Percentiles rank a stretch among this genome's conserved stretches.
phyloP scores from a whole-genome alignment of 1,140 invertebrate species.

The Brachionus sp. region DNA sequence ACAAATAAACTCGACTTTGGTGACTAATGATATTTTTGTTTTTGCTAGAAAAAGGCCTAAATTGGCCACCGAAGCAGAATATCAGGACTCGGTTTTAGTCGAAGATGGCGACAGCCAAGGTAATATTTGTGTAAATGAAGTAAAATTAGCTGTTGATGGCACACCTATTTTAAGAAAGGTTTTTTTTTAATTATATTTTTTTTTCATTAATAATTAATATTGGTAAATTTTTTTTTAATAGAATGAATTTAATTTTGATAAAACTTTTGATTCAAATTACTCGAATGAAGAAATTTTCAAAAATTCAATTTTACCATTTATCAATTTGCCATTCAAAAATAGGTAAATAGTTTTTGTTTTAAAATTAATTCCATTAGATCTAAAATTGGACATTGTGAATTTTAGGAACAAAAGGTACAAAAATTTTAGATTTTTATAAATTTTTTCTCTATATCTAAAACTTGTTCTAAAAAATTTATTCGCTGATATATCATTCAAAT shows the following conservation, averaged over 20 bases:
- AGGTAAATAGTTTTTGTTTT: background rate
- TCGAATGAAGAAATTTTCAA: constrained; percentile 14
- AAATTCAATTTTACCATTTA: constrained; percentile 17
- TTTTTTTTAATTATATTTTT: background rate
- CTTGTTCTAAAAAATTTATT: too few species aligned
- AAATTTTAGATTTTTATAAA: too few species aligned
- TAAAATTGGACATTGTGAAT: too few species aligned
- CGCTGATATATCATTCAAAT: too few species aligned
- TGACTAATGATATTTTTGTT: constrained; percentile 29
- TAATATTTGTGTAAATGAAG: constrained; percentile 4
- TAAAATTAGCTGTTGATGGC: background rate
- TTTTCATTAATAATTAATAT: background rate
- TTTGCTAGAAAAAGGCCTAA: constrained; percentile 28
- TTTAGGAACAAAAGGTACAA: too few species aligned
- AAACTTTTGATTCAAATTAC: background rate
- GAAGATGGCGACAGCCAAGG: background rate
- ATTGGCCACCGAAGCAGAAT: background rate
- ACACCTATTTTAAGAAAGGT: constrained; percentile 36
- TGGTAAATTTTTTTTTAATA: background rate
- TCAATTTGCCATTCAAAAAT: constrained; percentile 5
- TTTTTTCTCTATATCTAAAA: too few species aligned
- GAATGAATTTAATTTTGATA: constrained; percentile 41
- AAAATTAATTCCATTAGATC: too few species aligned
- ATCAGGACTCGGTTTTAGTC: background rate
- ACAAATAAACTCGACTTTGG: background rate